Evolutionary conservation across 2,113 vertebrate genomes (phyloP).

Genomic region (Amphilophus citrinellus): DNA sequence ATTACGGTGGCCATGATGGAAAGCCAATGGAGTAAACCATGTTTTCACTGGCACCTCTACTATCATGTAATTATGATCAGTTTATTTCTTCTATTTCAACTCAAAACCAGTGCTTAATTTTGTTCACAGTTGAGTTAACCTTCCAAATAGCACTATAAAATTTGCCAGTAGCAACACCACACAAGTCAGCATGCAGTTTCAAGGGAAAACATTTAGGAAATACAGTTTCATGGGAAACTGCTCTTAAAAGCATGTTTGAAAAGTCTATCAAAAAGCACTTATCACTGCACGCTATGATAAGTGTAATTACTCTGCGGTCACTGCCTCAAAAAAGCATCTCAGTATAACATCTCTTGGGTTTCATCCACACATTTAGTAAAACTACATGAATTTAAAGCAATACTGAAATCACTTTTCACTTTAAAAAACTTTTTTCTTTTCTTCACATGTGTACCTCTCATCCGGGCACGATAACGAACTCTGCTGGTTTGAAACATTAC

Average conservation of each 20-base stretch:
- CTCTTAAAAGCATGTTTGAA: neutral
- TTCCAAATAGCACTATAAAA: conserved; percentile 13
- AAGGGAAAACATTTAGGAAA: neutral
- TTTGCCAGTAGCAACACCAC: conserved; percentile 9
- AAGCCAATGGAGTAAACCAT: conserved; percentile 43
- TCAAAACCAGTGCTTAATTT: conserved; percentile 32
- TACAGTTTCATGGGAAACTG: neutral
- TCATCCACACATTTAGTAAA: neutral
- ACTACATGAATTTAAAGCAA: neutral
- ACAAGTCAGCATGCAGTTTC: neutral
- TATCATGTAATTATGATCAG: conserved; percentile 14
- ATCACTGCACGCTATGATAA: neutral
- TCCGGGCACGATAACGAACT: neutral
- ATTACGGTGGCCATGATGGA: conserved; percentile 52
- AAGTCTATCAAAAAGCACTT: neutral
- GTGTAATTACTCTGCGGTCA: neutral
- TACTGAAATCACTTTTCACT: neutral
- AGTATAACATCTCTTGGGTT: neutral
- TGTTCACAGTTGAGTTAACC: conserved; percentile 42
- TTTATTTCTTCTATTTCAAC: conserved; percentile 35
- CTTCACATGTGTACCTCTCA: no score
- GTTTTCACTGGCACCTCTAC: conserved; percentile 61
- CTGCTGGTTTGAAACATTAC: neutral
- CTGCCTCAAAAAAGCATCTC: neutral
- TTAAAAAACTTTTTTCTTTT: neutral